Conservation (phyloP, 1,140 invertebrate species). For the Zaprionus nigranus region DNA sequence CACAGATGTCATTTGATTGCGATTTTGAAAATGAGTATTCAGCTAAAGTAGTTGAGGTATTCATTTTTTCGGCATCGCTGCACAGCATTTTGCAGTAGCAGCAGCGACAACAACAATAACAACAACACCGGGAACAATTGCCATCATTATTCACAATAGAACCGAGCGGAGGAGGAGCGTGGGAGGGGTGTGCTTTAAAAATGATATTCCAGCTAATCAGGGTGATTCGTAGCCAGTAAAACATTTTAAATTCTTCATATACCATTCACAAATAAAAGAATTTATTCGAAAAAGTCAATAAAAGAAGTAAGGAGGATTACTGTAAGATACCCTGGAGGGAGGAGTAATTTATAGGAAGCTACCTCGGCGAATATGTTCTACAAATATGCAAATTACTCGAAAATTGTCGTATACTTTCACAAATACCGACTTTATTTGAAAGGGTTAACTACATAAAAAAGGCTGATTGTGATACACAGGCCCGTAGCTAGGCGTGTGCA, state of each 20-base stretch:
- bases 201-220: constrained; percentile 5
- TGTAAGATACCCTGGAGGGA: background rate
- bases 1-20: constrained; percentile 28
- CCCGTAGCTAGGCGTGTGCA: too few species aligned
- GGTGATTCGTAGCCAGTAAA: constrained; percentile 3
- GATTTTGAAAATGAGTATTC: constrained; percentile 50
- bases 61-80: constrained; percentile 64
- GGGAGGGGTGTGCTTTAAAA: background rate
- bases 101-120: constrained; percentile 23
- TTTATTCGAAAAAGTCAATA: background rate
- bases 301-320: background rate
- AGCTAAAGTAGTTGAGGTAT: constrained; percentile 43
- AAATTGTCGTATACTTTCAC: too few species aligned
- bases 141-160: constrained; percentile 38
- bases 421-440: too few species aligned
- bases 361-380: background rate
- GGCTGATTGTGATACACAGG: too few species aligned
- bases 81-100: constrained; percentile 48
- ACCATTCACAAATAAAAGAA: background rate
- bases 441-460: too few species aligned
- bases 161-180: background rate
- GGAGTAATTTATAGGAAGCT: background rate
- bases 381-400: too few species aligned
- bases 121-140: background rate
- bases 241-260: background rate